phyloP scores from a whole-genome alignment of 2,113 vertebrate genomes.

The Vombatus ursinus region DNA sequence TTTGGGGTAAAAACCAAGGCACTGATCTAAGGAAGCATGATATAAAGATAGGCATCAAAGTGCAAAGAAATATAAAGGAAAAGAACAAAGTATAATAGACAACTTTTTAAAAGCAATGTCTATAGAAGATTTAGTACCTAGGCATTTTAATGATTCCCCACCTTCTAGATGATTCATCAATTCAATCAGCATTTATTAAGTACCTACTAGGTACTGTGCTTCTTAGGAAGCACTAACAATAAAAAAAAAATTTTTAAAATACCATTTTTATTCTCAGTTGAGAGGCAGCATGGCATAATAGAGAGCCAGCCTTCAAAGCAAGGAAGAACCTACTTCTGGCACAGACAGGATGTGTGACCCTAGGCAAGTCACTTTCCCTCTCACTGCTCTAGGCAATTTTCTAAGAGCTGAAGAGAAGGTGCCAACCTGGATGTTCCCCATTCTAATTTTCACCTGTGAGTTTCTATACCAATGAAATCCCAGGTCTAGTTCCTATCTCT shows the following conservation, averaged over 20 bases:
- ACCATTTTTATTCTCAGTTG: background rate
- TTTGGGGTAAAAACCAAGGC: constrained; percentile 11
- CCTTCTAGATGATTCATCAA: background rate
- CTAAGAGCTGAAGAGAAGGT: background rate
- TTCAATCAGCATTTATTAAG: constrained; percentile 20
- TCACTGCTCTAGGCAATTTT: background rate
- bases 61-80: background rate
- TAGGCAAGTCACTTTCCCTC: background rate
- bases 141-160: background rate
- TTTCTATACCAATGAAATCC: too few species aligned
- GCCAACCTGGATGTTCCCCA: background rate
- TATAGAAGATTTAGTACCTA: constrained; percentile 7
- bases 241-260: background rate
- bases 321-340: background rate
- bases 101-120: constrained; percentile 16
- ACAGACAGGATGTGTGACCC: background rate
- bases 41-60: constrained; percentile 9
- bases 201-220: background rate
- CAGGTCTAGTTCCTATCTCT: background rate
- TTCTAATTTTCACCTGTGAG: background rate
- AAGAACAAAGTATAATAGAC: constrained; percentile 6
- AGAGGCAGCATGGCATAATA: background rate
- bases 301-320: background rate
- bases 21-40: background rate
- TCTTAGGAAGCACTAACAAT: background rate